Evolutionary conservation across 2,113 vertebrate species (phyloP).

Genomic region (Microtus richardsoni): DNA sequence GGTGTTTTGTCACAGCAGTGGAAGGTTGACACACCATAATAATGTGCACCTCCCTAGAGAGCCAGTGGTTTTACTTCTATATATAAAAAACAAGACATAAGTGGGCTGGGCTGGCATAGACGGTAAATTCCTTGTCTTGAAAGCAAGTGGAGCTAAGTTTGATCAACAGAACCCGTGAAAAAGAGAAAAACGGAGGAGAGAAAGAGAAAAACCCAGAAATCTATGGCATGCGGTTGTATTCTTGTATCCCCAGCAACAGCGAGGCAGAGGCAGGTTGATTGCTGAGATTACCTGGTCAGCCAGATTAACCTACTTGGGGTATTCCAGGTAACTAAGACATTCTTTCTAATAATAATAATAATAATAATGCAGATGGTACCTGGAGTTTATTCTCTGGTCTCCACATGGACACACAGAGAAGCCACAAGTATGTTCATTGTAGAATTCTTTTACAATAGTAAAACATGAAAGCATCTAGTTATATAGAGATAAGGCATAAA

Average conservation of each 20-base stretch:
- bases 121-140: not conserved
- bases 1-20: not conserved
- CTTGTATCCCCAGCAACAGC: not conserved
- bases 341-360: not conserved
- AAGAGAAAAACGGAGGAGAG: not conserved
- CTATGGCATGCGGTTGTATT: not conserved
- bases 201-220: not conserved
- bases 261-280: not conserved
- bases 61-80: not conserved
- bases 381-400: not conserved
- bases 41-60: not conserved
- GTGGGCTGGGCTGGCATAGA: not conserved
- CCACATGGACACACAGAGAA: not conserved
- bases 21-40: not conserved
- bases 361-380: not conserved
- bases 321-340: not conserved
- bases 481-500: conserved; percentile 22
- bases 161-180: not conserved
- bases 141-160: not conserved
- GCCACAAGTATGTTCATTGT: not conserved
- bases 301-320: not conserved
- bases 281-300: not conserved
- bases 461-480: conserved; percentile 21
- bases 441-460: not conserved
- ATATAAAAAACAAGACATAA: not conserved